Conservation (phyloP, 2,113 vertebrate genomes). For the Tenrec ecaudatus region DNA sequence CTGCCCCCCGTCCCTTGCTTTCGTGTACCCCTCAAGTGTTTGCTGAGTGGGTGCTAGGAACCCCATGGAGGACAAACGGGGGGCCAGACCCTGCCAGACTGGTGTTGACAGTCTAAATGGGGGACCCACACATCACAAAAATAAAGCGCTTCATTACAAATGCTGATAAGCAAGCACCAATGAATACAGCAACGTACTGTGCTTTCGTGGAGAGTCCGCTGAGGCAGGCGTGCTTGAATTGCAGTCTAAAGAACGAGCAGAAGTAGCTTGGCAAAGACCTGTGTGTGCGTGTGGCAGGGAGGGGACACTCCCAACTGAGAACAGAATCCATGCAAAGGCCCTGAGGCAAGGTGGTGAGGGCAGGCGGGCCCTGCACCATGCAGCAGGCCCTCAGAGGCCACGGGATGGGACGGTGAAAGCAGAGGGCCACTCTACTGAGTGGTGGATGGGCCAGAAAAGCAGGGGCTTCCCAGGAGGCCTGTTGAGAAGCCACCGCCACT, state of each 20-base stretch:
- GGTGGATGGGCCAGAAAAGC: background rate
- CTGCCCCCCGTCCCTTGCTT: background rate
- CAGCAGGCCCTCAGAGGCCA: background rate
- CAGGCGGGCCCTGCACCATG: background rate
- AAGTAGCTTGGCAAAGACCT: background rate
- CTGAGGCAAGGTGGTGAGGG: background rate
- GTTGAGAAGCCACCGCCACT: background rate
- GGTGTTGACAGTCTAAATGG: background rate
- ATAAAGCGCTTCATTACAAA: background rate
- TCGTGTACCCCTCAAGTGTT: background rate
- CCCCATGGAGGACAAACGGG: background rate
- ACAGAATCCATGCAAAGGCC: background rate
- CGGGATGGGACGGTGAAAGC: background rate
- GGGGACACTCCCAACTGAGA: background rate
- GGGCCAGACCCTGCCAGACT: background rate
- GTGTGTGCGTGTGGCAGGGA: background rate
- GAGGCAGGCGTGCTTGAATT: slow-evolving; percentile 21
- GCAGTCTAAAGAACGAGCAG: background rate
- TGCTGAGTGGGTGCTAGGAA: background rate
- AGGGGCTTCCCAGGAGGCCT: background rate
- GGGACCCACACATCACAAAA: background rate
- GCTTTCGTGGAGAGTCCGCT: background rate
- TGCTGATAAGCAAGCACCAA: background rate
- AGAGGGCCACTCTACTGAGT: background rate
- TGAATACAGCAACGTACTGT: background rate